phyloP scores from a whole-genome alignment of 2,113 vertebrate species.

The Stegastes partitus region DNA sequence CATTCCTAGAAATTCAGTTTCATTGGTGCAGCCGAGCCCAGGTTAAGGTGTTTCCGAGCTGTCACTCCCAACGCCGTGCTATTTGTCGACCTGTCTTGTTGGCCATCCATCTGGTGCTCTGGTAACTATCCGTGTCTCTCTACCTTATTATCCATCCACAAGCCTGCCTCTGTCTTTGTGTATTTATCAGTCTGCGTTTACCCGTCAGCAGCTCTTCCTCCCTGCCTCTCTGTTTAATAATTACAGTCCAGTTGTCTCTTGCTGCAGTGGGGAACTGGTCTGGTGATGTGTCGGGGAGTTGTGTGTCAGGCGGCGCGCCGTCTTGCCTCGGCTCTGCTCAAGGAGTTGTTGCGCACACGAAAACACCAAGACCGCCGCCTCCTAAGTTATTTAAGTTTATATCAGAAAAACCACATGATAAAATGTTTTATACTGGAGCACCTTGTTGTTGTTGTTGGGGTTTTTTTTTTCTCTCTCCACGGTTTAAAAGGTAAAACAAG shows the following conservation, averaged over 20 bases:
- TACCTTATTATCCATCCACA: slow-evolving; percentile 77
- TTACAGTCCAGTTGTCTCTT: slow-evolving; percentile 71
- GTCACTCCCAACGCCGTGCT: slow-evolving; percentile 63
- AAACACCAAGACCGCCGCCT: neutral
- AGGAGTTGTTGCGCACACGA: neutral
- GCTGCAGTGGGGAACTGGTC: slow-evolving; percentile 48
- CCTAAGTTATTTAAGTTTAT: slow-evolving; percentile 32
- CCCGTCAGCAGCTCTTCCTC: slow-evolving; percentile 51
- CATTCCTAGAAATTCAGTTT: slow-evolving; percentile 35
- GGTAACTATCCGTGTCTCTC: slow-evolving; percentile 76
- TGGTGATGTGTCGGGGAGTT: slow-evolving; percentile 46
- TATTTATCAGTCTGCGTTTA: slow-evolving; percentile 74
- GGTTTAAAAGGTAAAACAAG: neutral
- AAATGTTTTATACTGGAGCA: neutral
- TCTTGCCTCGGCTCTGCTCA: neutral
- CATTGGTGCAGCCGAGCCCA: slow-evolving; percentile 11
- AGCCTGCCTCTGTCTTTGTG: slow-evolving; percentile 64
- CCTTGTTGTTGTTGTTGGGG: neutral
- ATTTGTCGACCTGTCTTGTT: slow-evolving; percentile 77
- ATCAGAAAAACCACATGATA: neutral
- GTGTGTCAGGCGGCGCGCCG: slow-evolving; percentile 22
- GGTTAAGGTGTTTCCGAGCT: slow-evolving; percentile 66
- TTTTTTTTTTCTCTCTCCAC: neutral
- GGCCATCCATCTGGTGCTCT: slow-evolving; percentile 67
- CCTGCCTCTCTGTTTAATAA: slow-evolving; percentile 67